These are phyloP conservation scores for Choloepus hoffmanni DNA, from an alignment of 2,113 vertebrate species.

Conservation along the genomic window DNA sequence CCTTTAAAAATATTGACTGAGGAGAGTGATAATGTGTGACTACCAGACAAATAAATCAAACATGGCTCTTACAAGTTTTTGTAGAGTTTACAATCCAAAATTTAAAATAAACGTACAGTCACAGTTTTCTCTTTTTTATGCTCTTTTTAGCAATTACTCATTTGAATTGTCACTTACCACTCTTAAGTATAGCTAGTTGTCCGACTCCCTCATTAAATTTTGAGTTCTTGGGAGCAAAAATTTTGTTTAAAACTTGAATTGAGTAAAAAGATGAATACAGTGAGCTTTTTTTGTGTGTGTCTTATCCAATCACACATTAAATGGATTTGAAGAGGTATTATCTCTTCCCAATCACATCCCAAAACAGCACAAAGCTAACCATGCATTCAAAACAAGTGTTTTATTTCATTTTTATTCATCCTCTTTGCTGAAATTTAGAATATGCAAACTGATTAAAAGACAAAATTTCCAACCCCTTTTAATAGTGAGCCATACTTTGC, in stretches of 20 bases:
- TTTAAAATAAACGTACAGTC: conserved; percentile 23
- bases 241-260: conserved; percentile 57
- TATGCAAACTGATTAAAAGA: conserved; percentile 62
- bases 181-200: conserved; percentile 23
- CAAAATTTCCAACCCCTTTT: conserved; percentile 39
- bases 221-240: background rate
- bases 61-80: background rate
- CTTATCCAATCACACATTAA: conserved; percentile 57
- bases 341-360: conserved; percentile 59
- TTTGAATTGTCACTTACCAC: conserved; percentile 45
- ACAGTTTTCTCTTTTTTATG: background rate
- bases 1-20: conserved; percentile 37
- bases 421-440: conserved; percentile 39
- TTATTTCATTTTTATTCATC: conserved; percentile 46
- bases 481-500: conserved; percentile 11
- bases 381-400: conserved; percentile 52
- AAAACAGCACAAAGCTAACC: conserved; percentile 55
- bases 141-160: conserved; percentile 51
- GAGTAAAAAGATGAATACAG: conserved; percentile 26
- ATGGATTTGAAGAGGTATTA: conserved; percentile 2
- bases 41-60: conserved; percentile 31
- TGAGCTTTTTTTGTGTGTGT: conserved; percentile 43
- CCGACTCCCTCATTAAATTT: conserved; percentile 6
- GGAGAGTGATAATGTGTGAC: background rate
- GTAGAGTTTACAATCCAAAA: conserved; percentile 17